Evolutionary conservation across 2,797 vertebrate species (phyloP).

Genomic region (Hydrophis major): DNA sequence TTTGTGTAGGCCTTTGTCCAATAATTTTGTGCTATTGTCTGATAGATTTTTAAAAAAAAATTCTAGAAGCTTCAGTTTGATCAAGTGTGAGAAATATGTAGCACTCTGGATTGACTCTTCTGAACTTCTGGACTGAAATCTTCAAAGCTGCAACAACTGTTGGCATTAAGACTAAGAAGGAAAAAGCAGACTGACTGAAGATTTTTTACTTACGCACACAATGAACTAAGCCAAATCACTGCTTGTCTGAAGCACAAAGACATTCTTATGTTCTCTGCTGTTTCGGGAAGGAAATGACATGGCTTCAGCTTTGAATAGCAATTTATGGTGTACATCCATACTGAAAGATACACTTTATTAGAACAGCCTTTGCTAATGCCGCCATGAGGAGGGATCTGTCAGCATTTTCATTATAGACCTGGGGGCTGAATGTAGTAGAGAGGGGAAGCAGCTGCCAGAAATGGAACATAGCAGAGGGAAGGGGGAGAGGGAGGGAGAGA

Average conservation of each 20-base stretch:
- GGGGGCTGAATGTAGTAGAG: neutral
- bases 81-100: slow-evolving; percentile 58
- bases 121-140: slow-evolving; percentile 56
- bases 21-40: slow-evolving; percentile 70
- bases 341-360: slow-evolving; percentile 11
- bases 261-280: slow-evolving; percentile 33
- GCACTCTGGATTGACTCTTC: slow-evolving; percentile 19
- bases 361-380: slow-evolving; percentile 29
- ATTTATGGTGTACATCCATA: slow-evolving; percentile 43
- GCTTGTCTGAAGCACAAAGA: slow-evolving; percentile 44
- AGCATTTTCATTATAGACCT: slow-evolving; percentile 29
- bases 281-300: slow-evolving; percentile 39
- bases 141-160: slow-evolving; percentile 55
- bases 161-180: slow-evolving; percentile 45
- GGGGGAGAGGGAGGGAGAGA: neutral
- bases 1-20: slow-evolving; percentile 52
- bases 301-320: slow-evolving; percentile 36
- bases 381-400: slow-evolving; percentile 43
- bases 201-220: slow-evolving; percentile 46
- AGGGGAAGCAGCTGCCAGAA: slow-evolving; percentile 41
- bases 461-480: slow-evolving; percentile 11
- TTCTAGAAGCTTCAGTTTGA: slow-evolving; percentile 54
- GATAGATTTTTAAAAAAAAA: slow-evolving; percentile 42
- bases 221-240: slow-evolving; percentile 41
- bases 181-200: slow-evolving; percentile 46